Evolutionary conservation across 2,797 vertebrate genomes (phyloP).

Genomic region (Sebastes trivittatus): DNA sequence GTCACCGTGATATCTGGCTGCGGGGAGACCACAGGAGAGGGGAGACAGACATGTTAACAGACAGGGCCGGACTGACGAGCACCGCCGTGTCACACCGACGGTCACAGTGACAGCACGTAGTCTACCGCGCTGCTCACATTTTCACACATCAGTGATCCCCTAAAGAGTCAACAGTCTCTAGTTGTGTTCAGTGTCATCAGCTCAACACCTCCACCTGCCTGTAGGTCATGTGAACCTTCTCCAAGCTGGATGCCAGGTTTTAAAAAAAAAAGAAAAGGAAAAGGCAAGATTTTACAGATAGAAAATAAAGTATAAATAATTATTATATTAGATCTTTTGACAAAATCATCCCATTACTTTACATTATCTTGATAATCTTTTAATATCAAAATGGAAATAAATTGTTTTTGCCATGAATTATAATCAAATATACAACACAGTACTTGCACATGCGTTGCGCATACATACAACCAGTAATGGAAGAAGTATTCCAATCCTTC

Average conservation of each 20-base stretch:
- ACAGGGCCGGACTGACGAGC: background rate
- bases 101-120: background rate
- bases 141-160: background rate
- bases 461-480: background rate
- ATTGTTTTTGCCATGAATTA: background rate
- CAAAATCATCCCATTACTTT: background rate
- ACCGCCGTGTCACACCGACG: background rate
- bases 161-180: background rate
- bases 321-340: background rate
- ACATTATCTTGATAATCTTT: background rate
- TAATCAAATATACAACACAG: background rate
- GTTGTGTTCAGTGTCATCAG: background rate
- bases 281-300: too few species aligned
- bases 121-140: background rate
- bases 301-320: background rate
- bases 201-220: constrained; percentile 67
- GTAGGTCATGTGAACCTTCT: constrained; percentile 13
- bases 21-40: constrained; percentile 58
- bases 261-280: background rate
- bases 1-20: constrained; percentile 39
- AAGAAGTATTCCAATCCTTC: background rate
- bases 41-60: constrained; percentile 48
- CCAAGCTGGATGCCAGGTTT: background rate
- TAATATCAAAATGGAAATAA: background rate
- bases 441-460: background rate